Percentiles rank a stretch among this genome's conserved stretches.
Evolutionary conservation across 1,140 invertebrate genomes (phyloP).

Genomic region (Schlechtendalia chinensis): DNA sequence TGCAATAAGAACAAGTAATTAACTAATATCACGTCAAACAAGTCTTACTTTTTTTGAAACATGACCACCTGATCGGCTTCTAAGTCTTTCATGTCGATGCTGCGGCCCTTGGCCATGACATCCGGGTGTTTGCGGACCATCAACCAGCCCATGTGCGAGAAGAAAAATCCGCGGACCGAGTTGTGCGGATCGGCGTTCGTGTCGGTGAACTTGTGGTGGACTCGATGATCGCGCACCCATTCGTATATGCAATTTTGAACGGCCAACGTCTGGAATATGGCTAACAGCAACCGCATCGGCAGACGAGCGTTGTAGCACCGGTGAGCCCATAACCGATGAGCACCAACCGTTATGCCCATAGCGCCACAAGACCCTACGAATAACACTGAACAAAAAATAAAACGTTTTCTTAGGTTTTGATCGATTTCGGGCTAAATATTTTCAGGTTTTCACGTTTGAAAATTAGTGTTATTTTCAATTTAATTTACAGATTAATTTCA

Average conservation of each 20-base stretch:
- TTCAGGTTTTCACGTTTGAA: too few species aligned
- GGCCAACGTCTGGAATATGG: slow-evolving; percentile 73
- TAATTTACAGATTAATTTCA: too few species aligned
- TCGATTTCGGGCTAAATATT: too few species aligned
- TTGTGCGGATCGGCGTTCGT: slow-evolving; percentile 91
- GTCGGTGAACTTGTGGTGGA: slow-evolving; percentile 89
- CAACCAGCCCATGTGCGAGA: slow-evolving; percentile 90
- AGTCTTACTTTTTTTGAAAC: slow-evolving; percentile 62
- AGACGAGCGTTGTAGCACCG: slow-evolving; percentile 81
- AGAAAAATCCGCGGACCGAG: slow-evolving; percentile 72
- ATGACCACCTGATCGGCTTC: slow-evolving; percentile 70
- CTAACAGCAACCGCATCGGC: slow-evolving; percentile 73
- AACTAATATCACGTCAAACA: too few species aligned
- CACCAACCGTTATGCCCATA: slow-evolving; percentile 81
- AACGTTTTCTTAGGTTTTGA: too few species aligned
- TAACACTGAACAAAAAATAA: not conserved
- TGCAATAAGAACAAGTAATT: too few species aligned
- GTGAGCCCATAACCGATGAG: slow-evolving; percentile 87
- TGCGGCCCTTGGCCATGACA: slow-evolving; percentile 74
- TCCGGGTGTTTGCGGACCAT: slow-evolving; percentile 82
- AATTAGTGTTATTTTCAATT: too few species aligned
- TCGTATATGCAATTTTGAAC: slow-evolving; percentile 75
- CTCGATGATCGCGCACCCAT: slow-evolving; percentile 82
- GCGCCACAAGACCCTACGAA: slow-evolving; percentile 55
- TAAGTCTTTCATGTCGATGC: slow-evolving; percentile 78